Evolutionary conservation across 2,797 vertebrate species (phyloP).

Genomic region (Enteromius afrohamiltoni): DNA sequence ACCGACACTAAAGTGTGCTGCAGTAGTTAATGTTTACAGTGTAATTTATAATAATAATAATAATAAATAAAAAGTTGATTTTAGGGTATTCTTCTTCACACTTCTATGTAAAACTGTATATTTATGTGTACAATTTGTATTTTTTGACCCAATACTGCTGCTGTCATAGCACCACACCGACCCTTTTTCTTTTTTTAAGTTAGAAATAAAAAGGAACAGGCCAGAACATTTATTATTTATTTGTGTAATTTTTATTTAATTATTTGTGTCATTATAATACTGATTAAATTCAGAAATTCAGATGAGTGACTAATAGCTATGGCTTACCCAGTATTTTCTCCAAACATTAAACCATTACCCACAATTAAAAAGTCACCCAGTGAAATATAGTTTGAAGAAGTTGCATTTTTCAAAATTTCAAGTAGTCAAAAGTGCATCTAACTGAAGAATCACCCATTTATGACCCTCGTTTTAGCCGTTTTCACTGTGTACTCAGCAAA

Average conservation of each 20-base stretch:
- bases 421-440: not conserved
- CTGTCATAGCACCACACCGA: not conserved
- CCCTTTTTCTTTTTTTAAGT: not conserved
- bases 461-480: constrained; percentile 5
- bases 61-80: not conserved
- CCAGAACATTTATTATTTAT: too few relatives aligned
- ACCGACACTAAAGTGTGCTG: not conserved
- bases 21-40: not conserved
- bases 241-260: too few relatives aligned
- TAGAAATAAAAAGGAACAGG: too few relatives aligned
- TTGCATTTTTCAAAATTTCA: not conserved
- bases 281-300: not conserved
- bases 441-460: constrained; percentile 3
- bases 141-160: not conserved
- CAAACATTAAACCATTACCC: not conserved
- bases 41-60: not conserved
- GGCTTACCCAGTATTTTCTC: not conserved
- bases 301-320: not conserved
- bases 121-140: constrained; percentile 6
- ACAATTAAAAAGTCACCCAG: not conserved
- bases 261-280: not conserved
- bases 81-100: not conserved
- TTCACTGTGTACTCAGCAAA: constrained; percentile 34
- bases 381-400: not conserved
- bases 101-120: not conserved